Percentiles rank a stretch among this genome's conserved stretches.
Conservation (phyloP, 2,113 vertebrate species). For the Pterophyllum scalare region DNA sequence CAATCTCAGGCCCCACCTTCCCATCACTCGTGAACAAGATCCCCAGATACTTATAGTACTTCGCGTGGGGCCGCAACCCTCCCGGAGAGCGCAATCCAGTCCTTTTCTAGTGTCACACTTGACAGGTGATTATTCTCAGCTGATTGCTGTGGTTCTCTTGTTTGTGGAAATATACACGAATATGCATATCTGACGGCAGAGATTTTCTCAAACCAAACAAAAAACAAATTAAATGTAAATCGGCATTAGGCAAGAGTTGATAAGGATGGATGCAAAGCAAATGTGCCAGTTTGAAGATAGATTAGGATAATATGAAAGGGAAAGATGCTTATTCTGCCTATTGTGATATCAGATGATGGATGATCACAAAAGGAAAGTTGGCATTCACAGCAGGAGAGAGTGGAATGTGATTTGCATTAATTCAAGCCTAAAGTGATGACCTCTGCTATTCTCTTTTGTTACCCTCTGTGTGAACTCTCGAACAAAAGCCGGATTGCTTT, state of each 20-base stretch:
- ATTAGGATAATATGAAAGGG: background rate
- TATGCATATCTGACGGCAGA: background rate
- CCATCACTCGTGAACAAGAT: background rate
- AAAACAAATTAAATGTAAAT: background rate
- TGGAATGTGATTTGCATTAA: slow-evolving; percentile 28
- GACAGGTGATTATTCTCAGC: slow-evolving; percentile 24
- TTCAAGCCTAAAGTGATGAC: slow-evolving; percentile 18
- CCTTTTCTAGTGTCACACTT: background rate
- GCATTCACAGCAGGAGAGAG: background rate
- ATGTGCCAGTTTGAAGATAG: background rate
- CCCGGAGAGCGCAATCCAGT: background rate
- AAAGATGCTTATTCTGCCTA: background rate
- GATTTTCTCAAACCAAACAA: background rate
- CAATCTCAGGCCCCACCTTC: background rate
- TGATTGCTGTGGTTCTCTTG: background rate
- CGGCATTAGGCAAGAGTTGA: background rate
- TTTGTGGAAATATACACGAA: background rate
- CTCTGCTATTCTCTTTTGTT: slow-evolving; percentile 11
- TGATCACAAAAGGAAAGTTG: background rate
- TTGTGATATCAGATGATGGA: background rate
- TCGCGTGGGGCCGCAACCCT: background rate
- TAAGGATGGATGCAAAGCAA: background rate
- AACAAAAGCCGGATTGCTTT: slow-evolving; percentile 24
- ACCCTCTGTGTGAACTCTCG: slow-evolving; percentile 30
- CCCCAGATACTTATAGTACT: background rate